phyloP scores from a whole-genome alignment of 2,113 vertebrate genomes.

The Istiophorus platypterus region DNA sequence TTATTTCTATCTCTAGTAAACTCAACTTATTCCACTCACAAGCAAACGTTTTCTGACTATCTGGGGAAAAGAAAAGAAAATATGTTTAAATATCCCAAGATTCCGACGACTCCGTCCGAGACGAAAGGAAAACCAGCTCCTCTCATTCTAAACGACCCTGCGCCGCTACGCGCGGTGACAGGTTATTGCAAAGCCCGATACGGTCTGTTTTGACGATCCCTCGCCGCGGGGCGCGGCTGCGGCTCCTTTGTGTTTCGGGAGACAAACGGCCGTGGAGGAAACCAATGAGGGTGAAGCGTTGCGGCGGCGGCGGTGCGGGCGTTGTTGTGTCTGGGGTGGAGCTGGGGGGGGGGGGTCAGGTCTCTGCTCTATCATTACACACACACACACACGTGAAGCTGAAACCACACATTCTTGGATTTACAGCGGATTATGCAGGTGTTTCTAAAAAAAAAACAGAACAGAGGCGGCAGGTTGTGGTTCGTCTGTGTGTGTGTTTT shows the following conservation, averaged over 20 bases:
- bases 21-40: no score
- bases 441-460: constrained; percentile 60
- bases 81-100: no score
- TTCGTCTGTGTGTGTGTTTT: constrained; percentile 5
- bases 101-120: no score
- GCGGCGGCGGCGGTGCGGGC: constrained; percentile 49
- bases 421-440: constrained; percentile 58
- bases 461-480: constrained; percentile 15
- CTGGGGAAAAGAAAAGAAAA: no score
- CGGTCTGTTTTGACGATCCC: constrained; percentile 38
- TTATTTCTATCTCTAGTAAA: no score
- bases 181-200: not conserved
- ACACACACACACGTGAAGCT: constrained; percentile 30
- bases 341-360: constrained; percentile 45
- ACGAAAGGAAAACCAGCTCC: no score
- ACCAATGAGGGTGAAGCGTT: constrained; percentile 79
- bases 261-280: constrained; percentile 65
- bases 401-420: constrained; percentile 44
- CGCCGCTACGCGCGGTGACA: no score
- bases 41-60: no score
- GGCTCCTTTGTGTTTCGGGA: constrained; percentile 73
- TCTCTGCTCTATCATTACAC: constrained; percentile 55
- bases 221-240: constrained; percentile 38
- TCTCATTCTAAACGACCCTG: no score
- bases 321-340: constrained; percentile 3